These are phyloP conservation scores for Nymphalis polychloros DNA, from an alignment of 2,888 invertebrate genomes.

Conservation along the genomic window DNA sequence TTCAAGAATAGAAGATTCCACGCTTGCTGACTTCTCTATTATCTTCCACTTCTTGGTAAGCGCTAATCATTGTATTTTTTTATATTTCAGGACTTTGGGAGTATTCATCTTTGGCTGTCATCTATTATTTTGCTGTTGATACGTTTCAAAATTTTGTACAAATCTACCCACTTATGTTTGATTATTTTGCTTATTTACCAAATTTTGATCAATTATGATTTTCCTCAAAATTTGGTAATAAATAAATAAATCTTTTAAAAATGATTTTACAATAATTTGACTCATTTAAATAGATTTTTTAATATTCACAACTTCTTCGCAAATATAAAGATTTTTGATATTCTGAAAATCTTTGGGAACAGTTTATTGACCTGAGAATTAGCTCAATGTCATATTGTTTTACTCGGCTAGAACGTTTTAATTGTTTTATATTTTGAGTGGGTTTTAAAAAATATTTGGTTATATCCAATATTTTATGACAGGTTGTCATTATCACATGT, in stretches of 20 bases:
- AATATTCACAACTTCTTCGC: neutral
- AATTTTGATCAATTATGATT: too few species aligned
- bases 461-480: conserved; percentile 9
- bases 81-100: conserved; percentile 17
- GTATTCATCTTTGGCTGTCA: neutral
- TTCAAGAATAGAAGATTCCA: conserved; percentile 13
- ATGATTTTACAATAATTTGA: too few species aligned
- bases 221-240: too few species aligned
- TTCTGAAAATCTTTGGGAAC: neutral
- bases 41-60: neutral
- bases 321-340: too few species aligned
- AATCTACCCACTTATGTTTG: neutral
- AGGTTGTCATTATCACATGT: conserved; percentile 26
- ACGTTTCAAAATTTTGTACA: neutral
- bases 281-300: neutral
- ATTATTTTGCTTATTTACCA: too few species aligned
- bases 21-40: neutral
- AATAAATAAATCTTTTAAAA: too few species aligned
- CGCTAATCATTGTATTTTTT: neutral
- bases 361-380: conserved; percentile 2
- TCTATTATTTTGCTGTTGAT: neutral
- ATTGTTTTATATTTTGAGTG: neutral
- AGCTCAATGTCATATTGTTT: neutral
- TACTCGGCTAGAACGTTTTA: neutral
- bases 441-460: neutral